Evolutionary conservation across 2,113 vertebrate species (phyloP), one percentile per base, ranked within the genome.

Genomic region (Maccullochella peelii): DNA sequence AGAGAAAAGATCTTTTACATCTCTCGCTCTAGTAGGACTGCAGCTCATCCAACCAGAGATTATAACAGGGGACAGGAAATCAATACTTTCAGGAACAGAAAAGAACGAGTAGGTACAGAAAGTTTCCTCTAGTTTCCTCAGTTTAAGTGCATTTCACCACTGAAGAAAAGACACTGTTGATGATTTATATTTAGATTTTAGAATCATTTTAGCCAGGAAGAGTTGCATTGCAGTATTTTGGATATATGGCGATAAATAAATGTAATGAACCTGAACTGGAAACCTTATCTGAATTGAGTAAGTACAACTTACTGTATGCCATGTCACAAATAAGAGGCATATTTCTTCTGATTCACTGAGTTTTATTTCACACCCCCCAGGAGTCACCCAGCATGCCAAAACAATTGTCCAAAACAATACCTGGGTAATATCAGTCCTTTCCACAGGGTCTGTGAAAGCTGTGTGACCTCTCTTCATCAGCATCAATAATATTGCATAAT

Each of bases 331-430:
- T 75, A 6, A 85, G 27, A 87, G 52, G n/a, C 83, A 71, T 75
- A n/a, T 77, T 76, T 82, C 38, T 61, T 86, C 59, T 55, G 74
- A 79, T 65, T 88, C 71, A 52, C 59, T 38, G 36, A 88, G 23
- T 71, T 92, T 89, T 90, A 89, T 90, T 93, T 88, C 38, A 86
- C 82, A 72, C 85, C 79, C 54, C 38, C 23, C 14, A 79, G 47
- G 65, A 62, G 62, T 68, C 54, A 27, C 49, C 23, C 59, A 47
- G 55, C 88, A 93, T 91, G 87, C 79, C 75, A 70, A 85, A 58
- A 75, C 25, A 65, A 66, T 49, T 73, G 55, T 74, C 72, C 50
- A 86, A 88, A 75, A 38, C 0, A 74, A 40, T 44, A 55, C 52
- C 66, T 61, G 25, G 21, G 8, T 50, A 44, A 85, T 70, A 71